These are phyloP conservation scores for Micrasema minimum DNA, from an alignment of 1,140 invertebrate species.

Conservation along the genomic window DNA sequence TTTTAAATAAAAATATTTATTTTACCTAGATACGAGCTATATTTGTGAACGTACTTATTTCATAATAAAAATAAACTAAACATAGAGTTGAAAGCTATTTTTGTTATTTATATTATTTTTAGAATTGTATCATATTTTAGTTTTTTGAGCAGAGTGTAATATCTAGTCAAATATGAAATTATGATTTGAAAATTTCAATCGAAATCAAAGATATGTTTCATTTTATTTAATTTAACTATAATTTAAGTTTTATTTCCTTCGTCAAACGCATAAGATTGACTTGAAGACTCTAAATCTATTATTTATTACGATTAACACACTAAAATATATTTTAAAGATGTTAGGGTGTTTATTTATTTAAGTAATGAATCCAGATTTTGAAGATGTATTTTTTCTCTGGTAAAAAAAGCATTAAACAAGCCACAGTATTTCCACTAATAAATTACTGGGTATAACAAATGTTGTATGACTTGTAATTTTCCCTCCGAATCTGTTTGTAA, in stretches of 20 bases:
- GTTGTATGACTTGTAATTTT: too few relatives aligned
- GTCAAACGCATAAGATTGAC: neutral
- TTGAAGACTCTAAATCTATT: slow-evolving; percentile 10
- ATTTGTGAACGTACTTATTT: too few relatives aligned
- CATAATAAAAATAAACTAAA: neutral
- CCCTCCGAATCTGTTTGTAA: too few relatives aligned
- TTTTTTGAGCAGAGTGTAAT: slow-evolving; percentile 52
- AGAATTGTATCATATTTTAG: slow-evolving; percentile 38
- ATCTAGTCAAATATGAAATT: slow-evolving; percentile 51
- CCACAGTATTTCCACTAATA: too few relatives aligned
- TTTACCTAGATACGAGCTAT: too few relatives aligned
- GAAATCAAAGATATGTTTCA: slow-evolving; percentile 38
- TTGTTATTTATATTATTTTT: slow-evolving; percentile 49
- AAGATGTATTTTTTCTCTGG: too few relatives aligned
- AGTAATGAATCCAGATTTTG: too few relatives aligned
- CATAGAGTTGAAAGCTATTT: slow-evolving; percentile 35
- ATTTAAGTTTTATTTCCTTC: slow-evolving; percentile 5
- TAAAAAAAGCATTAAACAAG: too few relatives aligned
- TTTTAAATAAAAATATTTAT: too few relatives aligned
- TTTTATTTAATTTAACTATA: slow-evolving; percentile 10
- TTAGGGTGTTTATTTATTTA: neutral
- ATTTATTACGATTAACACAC: slow-evolving; percentile 3
- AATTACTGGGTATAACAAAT: too few relatives aligned
- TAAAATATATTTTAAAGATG: slow-evolving; percentile 3
- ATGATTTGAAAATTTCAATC: slow-evolving; percentile 38